Conservation (phyloP, 2,888 invertebrate species). For the Diaperis boleti region DNA sequence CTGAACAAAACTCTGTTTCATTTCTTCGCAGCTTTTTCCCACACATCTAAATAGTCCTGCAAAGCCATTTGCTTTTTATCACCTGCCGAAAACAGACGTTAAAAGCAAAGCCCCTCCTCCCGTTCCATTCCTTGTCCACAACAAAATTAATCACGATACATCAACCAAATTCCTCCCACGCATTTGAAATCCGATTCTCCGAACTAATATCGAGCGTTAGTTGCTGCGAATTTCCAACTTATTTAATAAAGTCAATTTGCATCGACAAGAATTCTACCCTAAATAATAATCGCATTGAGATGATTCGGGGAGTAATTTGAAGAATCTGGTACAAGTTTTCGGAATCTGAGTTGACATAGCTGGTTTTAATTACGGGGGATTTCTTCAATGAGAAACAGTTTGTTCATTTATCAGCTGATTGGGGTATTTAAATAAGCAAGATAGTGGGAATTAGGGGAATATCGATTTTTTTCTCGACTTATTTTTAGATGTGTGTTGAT, state of each 20-base stretch:
- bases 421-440: not conserved
- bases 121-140: too few species aligned
- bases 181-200: not conserved
- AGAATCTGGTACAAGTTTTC: not conserved
- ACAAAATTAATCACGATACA: not conserved
- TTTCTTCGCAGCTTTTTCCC: too few species aligned
- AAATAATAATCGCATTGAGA: constrained; percentile 20
- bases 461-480: constrained; percentile 7
- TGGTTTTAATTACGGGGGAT: constrained; percentile 7
- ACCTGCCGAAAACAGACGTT: too few species aligned
- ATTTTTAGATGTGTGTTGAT: not conserved
- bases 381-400: not conserved
- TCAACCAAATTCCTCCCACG: constrained; percentile 7
- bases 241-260: constrained; percentile 31
- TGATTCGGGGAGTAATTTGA: not conserved
- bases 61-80: too few species aligned
- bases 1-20: too few species aligned
- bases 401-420: constrained; percentile 18
- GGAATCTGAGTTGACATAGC: constrained; percentile 12
- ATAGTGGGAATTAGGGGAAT: not conserved
- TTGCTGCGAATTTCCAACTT: constrained; percentile 21
- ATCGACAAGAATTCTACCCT: constrained; percentile 17
- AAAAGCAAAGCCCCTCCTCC: too few species aligned
- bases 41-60: too few species aligned
- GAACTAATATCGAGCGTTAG: constrained; percentile 17